Base-by-base conservation (phyloP, 2,888 invertebrate genomes). In the Watsonalla binaria region DNA sequence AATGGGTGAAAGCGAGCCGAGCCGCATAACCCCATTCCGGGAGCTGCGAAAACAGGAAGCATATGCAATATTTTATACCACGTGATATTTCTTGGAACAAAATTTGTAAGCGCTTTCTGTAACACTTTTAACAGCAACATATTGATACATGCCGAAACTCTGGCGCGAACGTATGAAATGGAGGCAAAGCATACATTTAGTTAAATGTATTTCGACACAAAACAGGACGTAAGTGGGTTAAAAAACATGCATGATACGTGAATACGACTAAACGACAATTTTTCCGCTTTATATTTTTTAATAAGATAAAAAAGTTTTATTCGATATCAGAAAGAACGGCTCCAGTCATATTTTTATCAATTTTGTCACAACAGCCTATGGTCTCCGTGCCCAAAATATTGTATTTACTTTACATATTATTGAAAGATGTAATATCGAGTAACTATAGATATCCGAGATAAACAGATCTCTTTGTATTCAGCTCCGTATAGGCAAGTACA, bases 11-110 rank as follows among this genome's bases (percentile, higher is more conserved):
- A 86, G 79, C 75, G 76, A 76, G 69, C 70, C 64, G 65, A 62
- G 54, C 78, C 75, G 68, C 63, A 63, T 83, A 80, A 83, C 82
- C 86, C 77, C 74, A 74, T 83, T 87, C 66, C 60, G 57, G 63
- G 61, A 59, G 57, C 49, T 49, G 65, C 66, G 69, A 77, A 82
- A 82, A 82, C 84, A 85, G 85, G 85, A 86, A 87, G 79, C 73
- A 55, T 60, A 62, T 66, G 68, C 62, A 68, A 58, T 62, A 65
- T 66, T 64, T 34, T 37, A 45, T 37, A 51, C 37, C 9, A 37
- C 46, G 46, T 33, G 51, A 54, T 48, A 14, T 45, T 53, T 34
- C 48, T 33, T 53, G 39, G 48, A 48, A 53, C 51, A 5, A 24
- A 24, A 24, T 24, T 24, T 24, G 24, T 24, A 24, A 24, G 24